phyloP scores from a whole-genome alignment of 2,888 invertebrate genomes.

The Euplexia lucipara region DNA sequence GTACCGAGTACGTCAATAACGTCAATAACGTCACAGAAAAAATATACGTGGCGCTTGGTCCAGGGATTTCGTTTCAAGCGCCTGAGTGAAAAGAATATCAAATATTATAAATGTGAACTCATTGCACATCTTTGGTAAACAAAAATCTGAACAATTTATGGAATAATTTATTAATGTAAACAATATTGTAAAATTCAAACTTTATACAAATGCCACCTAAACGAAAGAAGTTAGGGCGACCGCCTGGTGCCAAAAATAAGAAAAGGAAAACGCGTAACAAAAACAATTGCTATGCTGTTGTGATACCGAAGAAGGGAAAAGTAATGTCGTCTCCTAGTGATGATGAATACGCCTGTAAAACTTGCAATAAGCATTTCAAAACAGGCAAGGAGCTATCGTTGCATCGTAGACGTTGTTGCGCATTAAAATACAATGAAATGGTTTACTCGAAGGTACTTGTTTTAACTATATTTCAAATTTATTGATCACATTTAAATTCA shows the following conservation, averaged over 20 bases:
- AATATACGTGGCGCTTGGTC: constrained; percentile 28
- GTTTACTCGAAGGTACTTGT: constrained; percentile 50
- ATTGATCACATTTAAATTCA: constrained; percentile 18
- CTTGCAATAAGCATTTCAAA: constrained; percentile 51
- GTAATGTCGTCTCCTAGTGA: not conserved
- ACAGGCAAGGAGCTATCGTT: constrained; percentile 42
- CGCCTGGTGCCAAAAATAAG: constrained; percentile 73
- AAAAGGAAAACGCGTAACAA: constrained; percentile 49
- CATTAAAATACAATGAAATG: constrained; percentile 28
- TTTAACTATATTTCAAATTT: constrained; percentile 27
- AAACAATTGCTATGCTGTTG: constrained; percentile 14
- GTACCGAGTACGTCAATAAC: no score
- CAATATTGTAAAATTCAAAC: constrained; percentile 40
- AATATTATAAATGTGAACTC: constrained; percentile 75
- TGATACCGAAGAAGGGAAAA: constrained; percentile 26
- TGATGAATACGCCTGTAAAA: constrained; percentile 45
- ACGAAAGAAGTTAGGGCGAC: constrained; percentile 75
- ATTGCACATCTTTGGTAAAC: constrained; percentile 66
- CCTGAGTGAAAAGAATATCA: constrained; percentile 89
- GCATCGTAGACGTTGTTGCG: constrained; percentile 47
- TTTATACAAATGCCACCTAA: constrained; percentile 79
- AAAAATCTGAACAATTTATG: constrained; percentile 63
- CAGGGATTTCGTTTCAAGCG: constrained; percentile 70
- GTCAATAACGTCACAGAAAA: constrained; percentile 5
- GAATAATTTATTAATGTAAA: constrained; percentile 60